A percentile compares a stretch with the other conserved stretches of the same genome.
Evolutionary conservation across 2,113 vertebrate species (phyloP).

Genomic region (Cebus imitator): DNA sequence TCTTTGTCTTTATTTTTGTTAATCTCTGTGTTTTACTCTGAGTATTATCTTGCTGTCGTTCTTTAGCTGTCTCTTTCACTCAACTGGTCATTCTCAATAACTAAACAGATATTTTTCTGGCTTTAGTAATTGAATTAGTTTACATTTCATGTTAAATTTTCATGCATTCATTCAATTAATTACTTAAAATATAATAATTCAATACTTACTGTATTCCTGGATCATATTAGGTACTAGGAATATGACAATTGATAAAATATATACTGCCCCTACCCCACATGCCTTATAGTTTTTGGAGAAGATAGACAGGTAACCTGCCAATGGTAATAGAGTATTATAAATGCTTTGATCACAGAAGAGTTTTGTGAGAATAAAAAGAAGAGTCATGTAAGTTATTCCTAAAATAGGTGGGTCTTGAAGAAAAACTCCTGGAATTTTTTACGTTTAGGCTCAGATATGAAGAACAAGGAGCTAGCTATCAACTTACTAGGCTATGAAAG

Average conservation of each 20-base stretch:
- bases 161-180: not conserved
- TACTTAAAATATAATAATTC: not conserved
- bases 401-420: not conserved
- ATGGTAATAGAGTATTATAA: not conserved
- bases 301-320: not conserved
- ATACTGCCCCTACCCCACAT: not conserved
- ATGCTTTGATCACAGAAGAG: not conserved
- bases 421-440: not conserved
- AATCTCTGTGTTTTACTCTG: not conserved
- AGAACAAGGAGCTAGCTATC: not conserved
- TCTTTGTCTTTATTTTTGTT: not conserved
- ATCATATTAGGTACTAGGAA: not conserved
- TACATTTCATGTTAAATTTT: slow-evolving; percentile 16
- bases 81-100: not conserved
- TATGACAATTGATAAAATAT: not conserved
- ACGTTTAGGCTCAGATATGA: not conserved
- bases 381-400: not conserved
- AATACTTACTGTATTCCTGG: not conserved
- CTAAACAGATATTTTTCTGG: not conserved
- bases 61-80: not conserved
- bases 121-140: not conserved
- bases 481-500: not conserved
- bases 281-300: not conserved
- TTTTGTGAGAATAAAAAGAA: not conserved
- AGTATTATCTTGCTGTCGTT: not conserved